Conservation (phyloP, 2,888 invertebrate species). For the Orchestes rusci region DNA sequence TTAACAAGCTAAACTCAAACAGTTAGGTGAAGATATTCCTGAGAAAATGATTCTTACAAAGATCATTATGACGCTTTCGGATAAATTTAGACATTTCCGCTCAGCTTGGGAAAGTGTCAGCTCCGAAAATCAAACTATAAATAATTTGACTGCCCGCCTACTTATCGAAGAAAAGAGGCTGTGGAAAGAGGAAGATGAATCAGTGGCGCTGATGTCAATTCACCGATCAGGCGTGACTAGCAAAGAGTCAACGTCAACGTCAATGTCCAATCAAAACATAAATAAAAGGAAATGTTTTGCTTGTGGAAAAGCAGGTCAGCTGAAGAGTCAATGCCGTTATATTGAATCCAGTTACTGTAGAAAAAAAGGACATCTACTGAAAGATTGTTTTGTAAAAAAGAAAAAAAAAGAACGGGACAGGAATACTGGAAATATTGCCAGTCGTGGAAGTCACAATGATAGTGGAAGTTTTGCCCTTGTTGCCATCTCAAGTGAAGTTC, state of each 20-base stretch:
- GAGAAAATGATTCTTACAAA: constrained; percentile 16
- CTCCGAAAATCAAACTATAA: constrained; percentile 23
- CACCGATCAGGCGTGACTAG: background rate
- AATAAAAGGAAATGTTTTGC: constrained; percentile 8
- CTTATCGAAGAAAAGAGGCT: background rate
- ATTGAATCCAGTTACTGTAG: no score
- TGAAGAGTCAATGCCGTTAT: no score
- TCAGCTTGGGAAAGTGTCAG: constrained; percentile 29
- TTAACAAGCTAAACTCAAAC: constrained; percentile 9
- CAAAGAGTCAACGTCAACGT: no score
- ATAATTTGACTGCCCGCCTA: no score
- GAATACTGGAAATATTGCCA: no score
- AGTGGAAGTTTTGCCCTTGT: no score
- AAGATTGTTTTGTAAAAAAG: no score
- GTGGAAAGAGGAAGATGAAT: constrained; percentile 11
- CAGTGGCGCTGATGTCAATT: constrained; percentile 7
- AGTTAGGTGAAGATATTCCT: constrained; percentile 2
- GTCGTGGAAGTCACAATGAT: no score
- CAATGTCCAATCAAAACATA: constrained; percentile 1
- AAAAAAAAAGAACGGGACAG: no score
- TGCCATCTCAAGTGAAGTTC: no score
- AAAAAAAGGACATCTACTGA: no score
- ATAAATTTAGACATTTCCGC: constrained; percentile 7
- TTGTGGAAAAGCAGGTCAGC: no score
- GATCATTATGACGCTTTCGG: constrained; percentile 23